These are phyloP conservation scores for Microhierax caerulescens DNA, from an alignment of 2,797 vertebrate species.

Conservation along the genomic window DNA sequence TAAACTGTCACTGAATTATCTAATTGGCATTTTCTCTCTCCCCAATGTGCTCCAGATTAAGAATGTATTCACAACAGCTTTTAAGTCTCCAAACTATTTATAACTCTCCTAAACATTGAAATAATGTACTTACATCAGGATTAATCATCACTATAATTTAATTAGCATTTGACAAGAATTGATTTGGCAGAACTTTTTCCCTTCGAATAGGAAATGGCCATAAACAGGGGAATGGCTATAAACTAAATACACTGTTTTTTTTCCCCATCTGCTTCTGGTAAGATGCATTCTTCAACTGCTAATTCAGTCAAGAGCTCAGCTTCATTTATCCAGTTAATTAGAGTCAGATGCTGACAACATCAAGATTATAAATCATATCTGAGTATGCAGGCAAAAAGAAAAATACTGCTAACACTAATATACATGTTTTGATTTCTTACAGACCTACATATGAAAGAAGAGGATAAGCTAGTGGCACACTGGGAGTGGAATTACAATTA, in stretches of 20 bases:
- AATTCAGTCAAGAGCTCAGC: conserved; percentile 76
- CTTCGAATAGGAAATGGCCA: conserved; percentile 73
- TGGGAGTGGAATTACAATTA: background rate
- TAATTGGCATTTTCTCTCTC: conserved; percentile 43
- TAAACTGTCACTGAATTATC: conserved; percentile 42
- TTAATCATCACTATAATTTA: conserved; percentile 81
- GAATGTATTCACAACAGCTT: conserved; percentile 32
- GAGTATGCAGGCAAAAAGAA: conserved; percentile 60
- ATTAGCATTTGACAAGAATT: conserved; percentile 79
- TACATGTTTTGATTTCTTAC: conserved; percentile 48
- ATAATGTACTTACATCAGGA: conserved; percentile 74
- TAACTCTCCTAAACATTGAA: conserved; percentile 65
- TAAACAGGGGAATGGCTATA: conserved; percentile 67
- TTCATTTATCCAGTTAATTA: conserved; percentile 81
- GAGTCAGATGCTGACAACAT: conserved; percentile 77
- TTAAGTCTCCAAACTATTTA: conserved; percentile 72
- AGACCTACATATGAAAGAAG: background rate
- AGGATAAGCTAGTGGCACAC: background rate
- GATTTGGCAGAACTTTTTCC: conserved; percentile 76
- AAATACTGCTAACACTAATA: conserved; percentile 41
- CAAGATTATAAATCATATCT: conserved; percentile 73
- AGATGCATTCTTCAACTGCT: conserved; percentile 75
- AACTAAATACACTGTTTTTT: conserved; percentile 67
- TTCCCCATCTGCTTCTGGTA: conserved; percentile 79
- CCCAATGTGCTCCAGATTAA: conserved; percentile 37